Evolutionary conservation across 2,888 invertebrate genomes (phyloP).

Genomic region (Eupelmus urozonus): DNA sequence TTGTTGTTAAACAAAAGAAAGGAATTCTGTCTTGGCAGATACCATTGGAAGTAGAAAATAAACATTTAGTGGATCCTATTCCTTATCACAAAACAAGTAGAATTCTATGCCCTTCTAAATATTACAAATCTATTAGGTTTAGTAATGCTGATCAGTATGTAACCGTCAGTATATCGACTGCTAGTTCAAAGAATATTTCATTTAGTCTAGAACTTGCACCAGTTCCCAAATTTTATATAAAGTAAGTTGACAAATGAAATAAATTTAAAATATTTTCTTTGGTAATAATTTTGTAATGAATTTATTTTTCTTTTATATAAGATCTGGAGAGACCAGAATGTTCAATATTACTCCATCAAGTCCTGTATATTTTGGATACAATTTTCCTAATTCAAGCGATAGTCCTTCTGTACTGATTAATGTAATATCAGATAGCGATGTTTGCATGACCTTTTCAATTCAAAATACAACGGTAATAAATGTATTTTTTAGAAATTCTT

Average conservation of each 20-base stretch:
- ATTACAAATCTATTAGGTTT: constrained; percentile 72
- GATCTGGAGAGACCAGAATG: constrained; percentile 63
- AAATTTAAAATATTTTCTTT: constrained; percentile 20
- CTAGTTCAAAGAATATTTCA: constrained; percentile 80
- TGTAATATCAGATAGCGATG: constrained; percentile 82
- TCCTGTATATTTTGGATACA: constrained; percentile 82
- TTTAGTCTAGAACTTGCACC: constrained; percentile 81
- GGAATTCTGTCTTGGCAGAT: constrained; percentile 89
- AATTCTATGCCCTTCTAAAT: constrained; percentile 82
- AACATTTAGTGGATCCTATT: constrained; percentile 59
- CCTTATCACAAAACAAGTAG: constrained; percentile 74
- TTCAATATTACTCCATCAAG: constrained; percentile 79
- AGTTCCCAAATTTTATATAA: constrained; percentile 80
- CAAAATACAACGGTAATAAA: constrained; percentile 84
- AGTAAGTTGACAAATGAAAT: constrained; percentile 67
- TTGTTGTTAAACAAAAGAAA: constrained; percentile 86
- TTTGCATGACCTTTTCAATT: constrained; percentile 88
- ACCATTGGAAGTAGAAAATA: constrained; percentile 81
- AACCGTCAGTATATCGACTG: constrained; percentile 83
- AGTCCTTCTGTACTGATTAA: constrained; percentile 81
- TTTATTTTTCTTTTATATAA: constrained; percentile 57
- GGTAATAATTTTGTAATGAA: constrained; percentile 6
- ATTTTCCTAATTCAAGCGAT: constrained; percentile 78
- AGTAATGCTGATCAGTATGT: constrained; percentile 80
- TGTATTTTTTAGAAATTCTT: constrained; percentile 28